Evolutionary conservation across 2,113 vertebrate species (phyloP).

Genomic region (Antechinus stuartii): DNA sequence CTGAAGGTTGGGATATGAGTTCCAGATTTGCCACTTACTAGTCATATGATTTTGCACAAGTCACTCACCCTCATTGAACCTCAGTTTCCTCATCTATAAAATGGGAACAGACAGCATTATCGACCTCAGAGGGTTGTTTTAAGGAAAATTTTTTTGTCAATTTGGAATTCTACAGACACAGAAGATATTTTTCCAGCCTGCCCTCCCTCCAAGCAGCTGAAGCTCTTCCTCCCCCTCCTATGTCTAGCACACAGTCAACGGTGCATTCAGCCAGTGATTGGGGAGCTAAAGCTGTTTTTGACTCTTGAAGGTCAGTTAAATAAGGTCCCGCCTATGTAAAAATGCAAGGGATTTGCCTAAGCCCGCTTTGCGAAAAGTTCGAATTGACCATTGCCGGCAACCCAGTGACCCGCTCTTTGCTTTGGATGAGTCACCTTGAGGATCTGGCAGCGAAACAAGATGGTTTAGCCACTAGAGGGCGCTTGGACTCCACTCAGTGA

Average conservation of each 20-base stretch:
- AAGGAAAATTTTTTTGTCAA: not conserved
- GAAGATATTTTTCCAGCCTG: not conserved
- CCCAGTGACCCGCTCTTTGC: not conserved
- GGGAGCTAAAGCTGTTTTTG: not conserved
- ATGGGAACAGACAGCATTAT: not conserved
- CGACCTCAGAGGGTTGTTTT: not conserved
- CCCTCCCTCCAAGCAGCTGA: not conserved
- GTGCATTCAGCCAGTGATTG: not conserved
- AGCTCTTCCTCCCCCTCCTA: not conserved
- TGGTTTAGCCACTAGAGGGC: slow-evolving; percentile 82
- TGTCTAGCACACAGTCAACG: not conserved
- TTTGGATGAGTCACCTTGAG: not conserved
- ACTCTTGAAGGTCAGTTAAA: not conserved
- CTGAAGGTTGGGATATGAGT: not conserved
- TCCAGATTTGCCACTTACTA: not conserved
- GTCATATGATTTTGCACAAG: not conserved
- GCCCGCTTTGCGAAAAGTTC: not conserved
- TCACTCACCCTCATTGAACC: not conserved
- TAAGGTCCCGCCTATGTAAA: not conserved
- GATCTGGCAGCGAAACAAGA: not conserved
- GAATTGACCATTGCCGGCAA: not conserved
- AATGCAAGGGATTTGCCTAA: not conserved
- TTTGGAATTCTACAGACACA: too few relatives aligned
- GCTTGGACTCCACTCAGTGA: slow-evolving; percentile 76
- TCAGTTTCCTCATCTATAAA: not conserved